Percentiles rank a stretch among this genome's conserved stretches.
Conservation (phyloP, 2,113 vertebrate species). For the human (Homo sapiens) region DNA sequence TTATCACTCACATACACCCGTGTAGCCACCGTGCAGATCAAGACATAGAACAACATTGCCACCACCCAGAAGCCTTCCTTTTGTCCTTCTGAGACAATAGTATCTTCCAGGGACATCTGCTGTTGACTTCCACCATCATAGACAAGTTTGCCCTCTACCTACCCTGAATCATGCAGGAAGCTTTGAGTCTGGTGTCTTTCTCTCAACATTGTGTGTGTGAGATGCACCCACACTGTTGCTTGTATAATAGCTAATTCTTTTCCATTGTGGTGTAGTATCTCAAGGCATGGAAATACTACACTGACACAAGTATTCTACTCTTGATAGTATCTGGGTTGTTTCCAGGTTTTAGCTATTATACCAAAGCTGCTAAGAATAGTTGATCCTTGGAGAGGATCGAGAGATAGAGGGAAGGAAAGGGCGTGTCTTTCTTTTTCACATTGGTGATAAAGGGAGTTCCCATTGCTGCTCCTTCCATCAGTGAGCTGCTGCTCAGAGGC, state of each 20-base stretch:
- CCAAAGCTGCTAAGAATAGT: neutral
- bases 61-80: neutral
- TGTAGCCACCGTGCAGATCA: neutral
- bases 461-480: neutral
- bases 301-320: neutral
- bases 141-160: neutral
- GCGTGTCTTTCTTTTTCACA: neutral
- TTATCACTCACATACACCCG: neutral
- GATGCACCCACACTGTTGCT: no score
- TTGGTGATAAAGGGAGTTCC: neutral
- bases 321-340: neutral
- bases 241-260: neutral
- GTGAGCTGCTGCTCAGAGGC: neutral
- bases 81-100: neutral
- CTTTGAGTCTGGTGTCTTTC: neutral
- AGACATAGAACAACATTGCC: neutral
- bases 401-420: neutral
- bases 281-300: no score
- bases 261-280: neutral
- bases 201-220: neutral
- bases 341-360: neutral
- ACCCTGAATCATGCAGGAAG: fast-evolving
- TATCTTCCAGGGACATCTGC: neutral
- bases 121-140: fast-evolving
- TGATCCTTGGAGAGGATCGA: neutral